These are phyloP conservation scores for Danaus melanippus DNA, from an alignment of 1,140 invertebrate species.

Conservation along the genomic window DNA sequence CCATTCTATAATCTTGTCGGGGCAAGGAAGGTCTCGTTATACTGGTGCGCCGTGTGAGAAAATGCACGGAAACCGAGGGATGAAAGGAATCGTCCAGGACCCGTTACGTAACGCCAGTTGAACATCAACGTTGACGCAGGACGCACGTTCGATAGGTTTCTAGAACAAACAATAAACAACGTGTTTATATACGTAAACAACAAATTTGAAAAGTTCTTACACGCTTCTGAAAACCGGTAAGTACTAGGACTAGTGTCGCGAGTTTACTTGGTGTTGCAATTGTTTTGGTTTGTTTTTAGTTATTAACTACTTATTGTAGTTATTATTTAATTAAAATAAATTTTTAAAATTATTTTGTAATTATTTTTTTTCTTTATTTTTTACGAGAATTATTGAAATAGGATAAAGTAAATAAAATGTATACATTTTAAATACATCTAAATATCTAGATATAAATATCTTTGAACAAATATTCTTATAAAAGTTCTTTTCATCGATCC, in stretches of 20 bases:
- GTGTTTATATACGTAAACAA: conserved; percentile 62
- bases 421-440: no score
- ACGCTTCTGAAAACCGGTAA: no score
- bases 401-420: no score
- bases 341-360: not conserved
- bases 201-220: conserved; percentile 4
- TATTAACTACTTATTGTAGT: not conserved
- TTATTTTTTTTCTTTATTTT: not conserved
- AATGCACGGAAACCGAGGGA: conserved; percentile 47
- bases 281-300: no score
- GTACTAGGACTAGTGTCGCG: no score
- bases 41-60: conserved; percentile 33
- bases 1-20: conserved; percentile 5
- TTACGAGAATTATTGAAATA: no score
- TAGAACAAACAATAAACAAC: conserved; percentile 51
- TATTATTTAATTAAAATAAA: not conserved
- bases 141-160: conserved; percentile 30
- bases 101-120: conserved; percentile 62
- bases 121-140: conserved; percentile 30
- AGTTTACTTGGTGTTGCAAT: no score
- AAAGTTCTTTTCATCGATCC: no score
- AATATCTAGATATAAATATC: no score
- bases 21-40: conserved; percentile 26
- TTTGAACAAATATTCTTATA: no score
- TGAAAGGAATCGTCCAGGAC: conserved; percentile 55